Evolutionary conservation across 2,888 invertebrate genomes (phyloP).

Genomic region (Pediacus dermestoides): DNA sequence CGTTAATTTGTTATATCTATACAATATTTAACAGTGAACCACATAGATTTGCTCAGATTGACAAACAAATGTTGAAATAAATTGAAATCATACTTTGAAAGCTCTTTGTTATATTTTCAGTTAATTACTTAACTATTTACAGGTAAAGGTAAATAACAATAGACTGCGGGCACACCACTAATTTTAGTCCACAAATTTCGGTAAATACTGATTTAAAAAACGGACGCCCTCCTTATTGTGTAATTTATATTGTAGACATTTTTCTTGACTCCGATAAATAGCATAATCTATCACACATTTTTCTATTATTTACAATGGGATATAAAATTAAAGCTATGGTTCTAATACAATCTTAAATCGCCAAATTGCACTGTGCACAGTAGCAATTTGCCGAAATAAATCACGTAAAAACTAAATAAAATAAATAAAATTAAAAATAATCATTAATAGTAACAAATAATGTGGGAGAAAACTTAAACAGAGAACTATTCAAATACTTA

Average conservation of each 20-base stretch:
- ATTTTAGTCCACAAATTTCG: slow-evolving; percentile 13
- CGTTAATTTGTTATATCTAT: slow-evolving; percentile 33
- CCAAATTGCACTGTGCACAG: slow-evolving; percentile 8
- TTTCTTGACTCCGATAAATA: slow-evolving; percentile 19
- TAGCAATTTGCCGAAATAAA: slow-evolving; percentile 14
- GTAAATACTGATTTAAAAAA: slow-evolving; percentile 40
- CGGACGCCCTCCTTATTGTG: no score
- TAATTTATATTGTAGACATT: no score
- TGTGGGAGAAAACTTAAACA: slow-evolving; percentile 16
- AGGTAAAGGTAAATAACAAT: no score
- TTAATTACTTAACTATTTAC: no score
- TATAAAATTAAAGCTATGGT: slow-evolving; percentile 41
- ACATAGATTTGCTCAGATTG: slow-evolving; percentile 18
- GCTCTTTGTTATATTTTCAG: slow-evolving; percentile 34
- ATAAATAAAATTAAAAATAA: slow-evolving; percentile 38
- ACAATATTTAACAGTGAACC: slow-evolving; percentile 36
- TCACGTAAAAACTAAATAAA: slow-evolving; percentile 26
- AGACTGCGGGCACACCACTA: slow-evolving; percentile 4
- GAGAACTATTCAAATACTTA: slow-evolving; percentile 6
- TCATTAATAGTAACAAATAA: slow-evolving; percentile 35
- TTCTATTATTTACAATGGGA: slow-evolving; percentile 36
- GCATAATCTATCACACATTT: slow-evolving; percentile 33
- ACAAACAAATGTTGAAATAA: slow-evolving; percentile 21
- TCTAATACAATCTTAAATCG: slow-evolving; percentile 20
- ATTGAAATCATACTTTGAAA: slow-evolving; percentile 37